Percentiles rank a stretch among this genome's conserved stretches.
Evolutionary conservation across 1,140 invertebrate genomes (phyloP).

Genomic region (Pachyrhynchus sulphureomaculatus): DNA sequence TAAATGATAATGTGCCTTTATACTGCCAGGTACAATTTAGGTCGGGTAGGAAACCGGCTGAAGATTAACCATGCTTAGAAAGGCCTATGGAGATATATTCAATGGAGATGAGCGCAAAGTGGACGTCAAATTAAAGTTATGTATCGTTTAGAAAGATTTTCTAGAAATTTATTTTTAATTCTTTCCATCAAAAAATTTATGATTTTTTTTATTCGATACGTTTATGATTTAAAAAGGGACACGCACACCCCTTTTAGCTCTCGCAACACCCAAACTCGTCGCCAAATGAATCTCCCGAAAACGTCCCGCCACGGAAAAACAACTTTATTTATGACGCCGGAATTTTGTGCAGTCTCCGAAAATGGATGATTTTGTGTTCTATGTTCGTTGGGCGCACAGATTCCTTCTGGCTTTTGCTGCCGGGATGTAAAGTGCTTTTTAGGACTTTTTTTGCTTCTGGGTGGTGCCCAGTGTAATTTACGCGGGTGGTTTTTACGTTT

Average conservation of each 20-base stretch:
- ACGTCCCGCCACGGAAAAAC: conserved; percentile 27
- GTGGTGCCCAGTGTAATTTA: conserved; percentile 9
- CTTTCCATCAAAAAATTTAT: too few species aligned
- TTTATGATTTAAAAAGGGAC: neutral
- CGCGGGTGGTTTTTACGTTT: conserved; percentile 14
- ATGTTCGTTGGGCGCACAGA: conserved; percentile 17
- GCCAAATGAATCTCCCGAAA: conserved; percentile 32
- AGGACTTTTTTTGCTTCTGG: conserved; percentile 1
- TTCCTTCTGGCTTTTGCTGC: conserved; percentile 20
- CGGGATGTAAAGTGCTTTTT: conserved; percentile 23
- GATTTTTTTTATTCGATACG: neutral
- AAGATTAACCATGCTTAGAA: too few species aligned
- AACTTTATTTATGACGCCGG: conserved; percentile 28
- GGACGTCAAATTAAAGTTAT: too few species aligned
- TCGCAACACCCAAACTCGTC: conserved; percentile 11
- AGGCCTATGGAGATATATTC: too few species aligned
- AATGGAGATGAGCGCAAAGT: too few species aligned
- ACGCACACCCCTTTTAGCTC: neutral
- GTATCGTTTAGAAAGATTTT: too few species aligned
- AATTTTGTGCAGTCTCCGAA: conserved; percentile 27
- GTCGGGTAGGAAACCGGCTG: too few species aligned
- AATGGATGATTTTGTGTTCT: conserved; percentile 21
- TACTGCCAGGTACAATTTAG: too few species aligned
- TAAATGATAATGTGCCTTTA: too few species aligned
- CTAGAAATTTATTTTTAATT: too few species aligned